Conservation (phyloP, 2,797 vertebrate species). For the Podarcis lilfordi region DNA sequence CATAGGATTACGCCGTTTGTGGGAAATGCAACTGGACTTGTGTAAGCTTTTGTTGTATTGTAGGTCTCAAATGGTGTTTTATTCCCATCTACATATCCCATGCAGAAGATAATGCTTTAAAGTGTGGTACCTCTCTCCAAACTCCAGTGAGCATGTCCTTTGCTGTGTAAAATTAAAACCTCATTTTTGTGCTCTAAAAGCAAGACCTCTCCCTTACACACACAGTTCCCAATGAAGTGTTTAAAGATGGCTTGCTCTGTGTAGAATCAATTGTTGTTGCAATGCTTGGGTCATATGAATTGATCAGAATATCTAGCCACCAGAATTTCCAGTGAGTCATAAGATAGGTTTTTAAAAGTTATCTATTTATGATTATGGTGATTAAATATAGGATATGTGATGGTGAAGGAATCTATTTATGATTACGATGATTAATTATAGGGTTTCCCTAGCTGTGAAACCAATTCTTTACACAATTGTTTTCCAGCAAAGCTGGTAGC, state of each 20-base stretch:
- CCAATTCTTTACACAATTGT: background rate
- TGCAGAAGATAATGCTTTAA: background rate
- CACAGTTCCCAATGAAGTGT: constrained; percentile 42
- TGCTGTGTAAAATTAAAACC: constrained; percentile 37
- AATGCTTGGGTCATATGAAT: constrained; percentile 60
- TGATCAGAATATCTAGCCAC: constrained; percentile 40
- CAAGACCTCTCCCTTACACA: background rate
- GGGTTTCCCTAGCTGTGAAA: constrained; percentile 38
- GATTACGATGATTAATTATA: constrained; percentile 25
- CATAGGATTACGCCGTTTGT: background rate
- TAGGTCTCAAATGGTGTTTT: background rate
- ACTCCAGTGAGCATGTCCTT: constrained; percentile 1
- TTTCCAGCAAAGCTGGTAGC: constrained; percentile 7
- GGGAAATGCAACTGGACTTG: background rate
- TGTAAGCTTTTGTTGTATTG: background rate
- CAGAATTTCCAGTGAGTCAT: constrained; percentile 38
- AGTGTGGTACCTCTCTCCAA: background rate
- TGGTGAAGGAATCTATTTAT: constrained; percentile 30
- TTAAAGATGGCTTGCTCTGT: constrained; percentile 44
- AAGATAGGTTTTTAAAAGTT: constrained; percentile 43
- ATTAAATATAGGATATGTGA: constrained; percentile 9
- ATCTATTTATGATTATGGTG: constrained; percentile 26
- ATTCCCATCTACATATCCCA: background rate
- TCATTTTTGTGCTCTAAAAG: constrained; percentile 25
- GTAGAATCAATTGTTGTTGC: constrained; percentile 56